A percentile compares a stretch with the other conserved stretches of the same genome.
phyloP scores from a whole-genome alignment of 2,113 vertebrate genomes.

The Sminthopsis crassicaudata region DNA sequence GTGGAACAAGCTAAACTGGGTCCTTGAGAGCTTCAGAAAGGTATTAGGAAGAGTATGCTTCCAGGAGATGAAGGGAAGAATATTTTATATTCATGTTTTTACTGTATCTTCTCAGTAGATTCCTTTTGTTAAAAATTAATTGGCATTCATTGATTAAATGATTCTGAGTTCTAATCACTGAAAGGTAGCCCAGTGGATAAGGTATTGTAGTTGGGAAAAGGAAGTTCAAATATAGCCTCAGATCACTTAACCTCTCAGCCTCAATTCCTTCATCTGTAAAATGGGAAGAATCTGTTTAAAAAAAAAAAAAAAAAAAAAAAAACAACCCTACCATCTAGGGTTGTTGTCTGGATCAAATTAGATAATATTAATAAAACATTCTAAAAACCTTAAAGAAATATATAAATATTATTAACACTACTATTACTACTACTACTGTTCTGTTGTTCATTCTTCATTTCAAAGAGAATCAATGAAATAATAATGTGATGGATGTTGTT shows the following conservation, averaged over 20 bases:
- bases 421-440: neutral
- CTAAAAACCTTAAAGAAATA: neutral
- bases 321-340: neutral
- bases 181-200: neutral
- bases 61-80: neutral
- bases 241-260: neutral
- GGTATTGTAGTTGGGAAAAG: neutral
- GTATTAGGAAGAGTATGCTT: neutral
- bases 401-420: neutral
- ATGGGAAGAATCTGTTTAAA: neutral
- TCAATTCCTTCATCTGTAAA: neutral
- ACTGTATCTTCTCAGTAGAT: neutral
- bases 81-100: neutral
- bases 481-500: neutral
- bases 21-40: neutral
- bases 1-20: neutral
- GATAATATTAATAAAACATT: neutral
- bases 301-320: neutral
- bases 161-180: neutral
- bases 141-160: neutral
- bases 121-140: neutral
- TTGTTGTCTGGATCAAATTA: neutral
- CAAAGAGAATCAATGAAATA: neutral
- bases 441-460: neutral
- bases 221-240: neutral